phyloP scores from a whole-genome alignment of 2,113 vertebrate species.

The Ceyx melanurus region DNA sequence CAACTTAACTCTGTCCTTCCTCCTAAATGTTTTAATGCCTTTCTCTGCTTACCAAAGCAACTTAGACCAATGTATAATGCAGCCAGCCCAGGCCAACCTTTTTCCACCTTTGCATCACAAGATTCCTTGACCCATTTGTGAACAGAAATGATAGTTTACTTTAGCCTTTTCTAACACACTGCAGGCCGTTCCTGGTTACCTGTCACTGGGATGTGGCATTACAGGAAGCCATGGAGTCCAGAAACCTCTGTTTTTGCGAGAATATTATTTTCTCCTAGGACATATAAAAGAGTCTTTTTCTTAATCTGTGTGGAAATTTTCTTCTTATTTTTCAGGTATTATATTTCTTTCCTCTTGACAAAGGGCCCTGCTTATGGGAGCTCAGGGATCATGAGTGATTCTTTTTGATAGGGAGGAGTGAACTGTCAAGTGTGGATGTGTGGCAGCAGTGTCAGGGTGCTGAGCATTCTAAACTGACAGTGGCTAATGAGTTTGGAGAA shows the following conservation, averaged over 20 bases:
- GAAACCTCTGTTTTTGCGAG: neutral
- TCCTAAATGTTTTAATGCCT: neutral
- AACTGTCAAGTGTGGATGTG: neutral
- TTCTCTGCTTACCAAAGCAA: neutral
- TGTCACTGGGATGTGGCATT: neutral
- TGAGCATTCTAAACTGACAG: neutral
- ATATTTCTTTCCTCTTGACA: neutral
- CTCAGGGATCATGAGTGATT: neutral
- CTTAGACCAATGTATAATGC: neutral
- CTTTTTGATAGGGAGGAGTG: neutral
- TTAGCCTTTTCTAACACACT: neutral
- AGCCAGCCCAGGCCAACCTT: neutral
- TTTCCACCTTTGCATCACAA: neutral
- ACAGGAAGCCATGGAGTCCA: neutral
- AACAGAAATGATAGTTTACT: neutral
- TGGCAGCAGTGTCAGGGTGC: neutral
- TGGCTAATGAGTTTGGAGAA: neutral
- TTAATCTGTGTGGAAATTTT: neutral
- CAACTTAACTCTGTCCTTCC: neutral
- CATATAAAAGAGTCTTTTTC: neutral
- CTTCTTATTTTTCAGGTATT: neutral
- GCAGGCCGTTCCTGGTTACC: neutral
- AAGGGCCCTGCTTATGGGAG: neutral
- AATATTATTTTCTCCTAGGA: neutral
- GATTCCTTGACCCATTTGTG: neutral